Evolutionary conservation across 2,797 vertebrate genomes (phyloP).

Genomic region (Macropodus opercularis): DNA sequence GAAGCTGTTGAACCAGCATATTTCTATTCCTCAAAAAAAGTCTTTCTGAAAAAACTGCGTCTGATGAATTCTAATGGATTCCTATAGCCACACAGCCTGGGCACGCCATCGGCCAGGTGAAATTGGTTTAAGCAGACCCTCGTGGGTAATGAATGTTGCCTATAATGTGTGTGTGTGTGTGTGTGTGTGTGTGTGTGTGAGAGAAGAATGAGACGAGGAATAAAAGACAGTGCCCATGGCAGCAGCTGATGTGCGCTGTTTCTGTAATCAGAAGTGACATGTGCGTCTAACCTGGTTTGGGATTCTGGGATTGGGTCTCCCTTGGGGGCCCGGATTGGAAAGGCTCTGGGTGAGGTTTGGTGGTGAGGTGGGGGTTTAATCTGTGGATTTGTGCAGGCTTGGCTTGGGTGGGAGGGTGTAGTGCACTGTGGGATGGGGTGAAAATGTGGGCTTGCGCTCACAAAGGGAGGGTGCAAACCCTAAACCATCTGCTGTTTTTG

Average conservation of each 20-base stretch:
- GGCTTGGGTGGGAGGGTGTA: conserved; percentile 64
- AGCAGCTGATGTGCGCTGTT: conserved; percentile 71
- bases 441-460: conserved; percentile 43
- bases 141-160: conserved; percentile 4
- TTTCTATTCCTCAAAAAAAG: conserved; percentile 6
- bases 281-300: conserved; percentile 83
- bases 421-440: conserved; percentile 34
- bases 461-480: conserved; percentile 61
- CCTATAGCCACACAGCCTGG: not conserved
- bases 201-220: conserved; percentile 15
- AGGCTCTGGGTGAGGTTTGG: conserved; percentile 25
- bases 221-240: conserved; percentile 60
- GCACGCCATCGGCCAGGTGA: conserved; percentile 43
- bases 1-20: not conserved
- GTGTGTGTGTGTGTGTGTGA: conserved; percentile 17
- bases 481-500: conserved; percentile 79
- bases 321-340: conserved; percentile 56
- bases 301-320: conserved; percentile 75
- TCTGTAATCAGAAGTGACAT: conserved; percentile 83
- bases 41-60: not conserved
- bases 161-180: conserved; percentile 17
- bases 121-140: conserved; percentile 39
- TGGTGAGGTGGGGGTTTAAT: conserved; percentile 51
- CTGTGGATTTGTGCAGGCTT: conserved; percentile 70
- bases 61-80: conserved; percentile 25